A percentile compares a stretch with the other conserved stretches of the same genome.
These are phyloP conservation scores for Labrus mixtus DNA, from an alignment of 2,113 vertebrate genomes.

Conservation along the genomic window DNA sequence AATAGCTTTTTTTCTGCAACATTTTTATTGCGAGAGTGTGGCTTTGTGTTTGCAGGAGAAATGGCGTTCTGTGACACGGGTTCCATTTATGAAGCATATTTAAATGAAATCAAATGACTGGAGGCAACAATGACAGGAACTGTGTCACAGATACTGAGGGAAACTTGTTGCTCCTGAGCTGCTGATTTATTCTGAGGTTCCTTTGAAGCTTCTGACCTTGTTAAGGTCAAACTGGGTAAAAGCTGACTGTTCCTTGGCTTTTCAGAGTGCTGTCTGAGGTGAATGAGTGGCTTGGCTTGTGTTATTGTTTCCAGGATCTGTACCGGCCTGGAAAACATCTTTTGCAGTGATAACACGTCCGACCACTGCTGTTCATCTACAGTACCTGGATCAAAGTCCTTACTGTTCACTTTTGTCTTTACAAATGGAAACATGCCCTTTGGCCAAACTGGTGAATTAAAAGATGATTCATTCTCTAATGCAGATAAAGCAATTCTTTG, in stretches of 20 bases:
- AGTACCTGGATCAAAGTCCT: constrained; percentile 45
- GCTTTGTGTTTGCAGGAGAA: constrained; percentile 18
- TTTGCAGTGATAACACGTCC: constrained; percentile 54
- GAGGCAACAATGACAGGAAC: constrained; percentile 21
- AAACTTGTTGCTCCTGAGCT: constrained; percentile 21
- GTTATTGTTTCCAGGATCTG: constrained; percentile 67
- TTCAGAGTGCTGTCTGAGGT: constrained; percentile 19
- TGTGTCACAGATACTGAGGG: constrained; percentile 26
- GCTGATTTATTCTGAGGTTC: neutral
- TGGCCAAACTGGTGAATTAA: neutral
- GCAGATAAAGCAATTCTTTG: no score
- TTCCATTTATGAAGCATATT: constrained; percentile 14
- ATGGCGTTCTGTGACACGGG: neutral
- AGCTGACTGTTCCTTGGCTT: constrained; percentile 21
- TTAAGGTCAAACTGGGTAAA: constrained; percentile 51
- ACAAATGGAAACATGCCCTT: constrained; percentile 27
- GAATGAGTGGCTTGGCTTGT: constrained; percentile 55
- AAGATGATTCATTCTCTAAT: neutral
- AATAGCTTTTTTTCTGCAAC: constrained; percentile 23
- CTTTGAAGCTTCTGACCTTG: constrained; percentile 37
- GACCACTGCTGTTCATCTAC: constrained; percentile 33
- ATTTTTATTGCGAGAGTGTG: constrained; percentile 2
- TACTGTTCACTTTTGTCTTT: constrained; percentile 2
- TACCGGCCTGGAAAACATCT: constrained; percentile 52
- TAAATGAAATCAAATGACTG: neutral